These are phyloP conservation scores for Corydoras sp. DNA, from an alignment of 2,113 vertebrate genomes.

Conservation along the genomic window DNA sequence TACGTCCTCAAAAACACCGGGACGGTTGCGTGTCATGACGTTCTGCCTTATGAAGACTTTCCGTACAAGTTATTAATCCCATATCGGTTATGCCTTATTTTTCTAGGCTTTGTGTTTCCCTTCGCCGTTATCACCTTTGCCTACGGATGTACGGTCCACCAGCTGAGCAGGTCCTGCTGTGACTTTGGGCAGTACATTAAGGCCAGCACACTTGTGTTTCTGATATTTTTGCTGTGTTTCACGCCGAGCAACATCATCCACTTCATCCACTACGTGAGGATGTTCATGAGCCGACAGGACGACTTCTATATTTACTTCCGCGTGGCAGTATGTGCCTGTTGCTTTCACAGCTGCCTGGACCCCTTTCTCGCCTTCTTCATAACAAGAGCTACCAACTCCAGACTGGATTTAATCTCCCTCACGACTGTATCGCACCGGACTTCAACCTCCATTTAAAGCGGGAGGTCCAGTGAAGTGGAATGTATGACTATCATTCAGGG, in stretches of 20 bases:
- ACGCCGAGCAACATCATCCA: conserved; percentile 78
- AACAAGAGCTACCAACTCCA: conserved; percentile 60
- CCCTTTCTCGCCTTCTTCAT: conserved; percentile 86
- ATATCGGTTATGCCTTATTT: conserved; percentile 69
- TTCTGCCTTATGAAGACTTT: conserved; percentile 60
- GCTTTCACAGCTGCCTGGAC: conserved; percentile 86
- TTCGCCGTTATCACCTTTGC: conserved; percentile 71
- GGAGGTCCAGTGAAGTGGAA: no score
- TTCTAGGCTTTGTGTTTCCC: conserved; percentile 76
- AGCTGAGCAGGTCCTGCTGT: conserved; percentile 65
- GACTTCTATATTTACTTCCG: conserved; percentile 75
- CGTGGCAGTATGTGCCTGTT: conserved; percentile 78
- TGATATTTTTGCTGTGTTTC: conserved; percentile 82
- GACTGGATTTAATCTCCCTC: conserved; percentile 52
- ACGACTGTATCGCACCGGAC: neutral
- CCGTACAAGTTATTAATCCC: conserved; percentile 57
- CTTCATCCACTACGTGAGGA: conserved; percentile 72
- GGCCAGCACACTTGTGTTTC: conserved; percentile 74
- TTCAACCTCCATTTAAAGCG: no score
- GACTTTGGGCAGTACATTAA: conserved; percentile 76
- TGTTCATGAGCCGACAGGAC: conserved; percentile 64
- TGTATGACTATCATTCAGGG: neutral
- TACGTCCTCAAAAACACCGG: conserved; percentile 55
- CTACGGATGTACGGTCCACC: conserved; percentile 72
- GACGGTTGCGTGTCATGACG: conserved; percentile 78